A percentile compares a stretch with the other conserved stretches of the same genome.
Conservation (phyloP, 2,113 vertebrate genomes). For the Epinephelus lanceolatus region DNA sequence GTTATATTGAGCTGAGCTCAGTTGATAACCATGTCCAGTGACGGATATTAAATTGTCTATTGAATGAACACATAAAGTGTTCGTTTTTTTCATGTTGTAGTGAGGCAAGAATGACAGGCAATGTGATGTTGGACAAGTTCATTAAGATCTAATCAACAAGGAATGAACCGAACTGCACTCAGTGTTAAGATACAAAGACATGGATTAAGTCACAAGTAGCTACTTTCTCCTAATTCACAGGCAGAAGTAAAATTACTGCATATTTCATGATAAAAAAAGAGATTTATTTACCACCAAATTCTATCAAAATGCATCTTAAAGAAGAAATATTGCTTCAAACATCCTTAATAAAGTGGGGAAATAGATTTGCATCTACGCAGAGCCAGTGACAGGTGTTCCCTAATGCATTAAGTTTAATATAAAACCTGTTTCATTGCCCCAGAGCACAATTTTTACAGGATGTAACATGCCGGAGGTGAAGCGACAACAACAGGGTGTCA, state of each 20-base stretch:
- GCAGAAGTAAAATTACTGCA: not conserved
- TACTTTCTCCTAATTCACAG: not conserved
- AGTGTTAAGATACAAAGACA: not conserved
- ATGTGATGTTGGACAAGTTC: not conserved
- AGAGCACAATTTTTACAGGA: slow-evolving; percentile 27
- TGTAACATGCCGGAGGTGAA: slow-evolving; percentile 35
- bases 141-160: not conserved
- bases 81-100: not conserved
- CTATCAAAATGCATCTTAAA: not conserved
- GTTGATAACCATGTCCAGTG: slow-evolving; percentile 7
- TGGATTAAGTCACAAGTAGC: not conserved
- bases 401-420: not conserved
- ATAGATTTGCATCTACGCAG: not conserved
- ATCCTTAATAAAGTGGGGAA: not conserved
- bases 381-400: slow-evolving; percentile 10
- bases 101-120: not conserved
- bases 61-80: not conserved
- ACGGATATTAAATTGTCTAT: slow-evolving; percentile 22
- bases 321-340: not conserved
- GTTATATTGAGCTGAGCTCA: slow-evolving; percentile 24
- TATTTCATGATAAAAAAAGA: not conserved
- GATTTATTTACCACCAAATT: not conserved
- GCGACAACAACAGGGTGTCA: slow-evolving; percentile 9
- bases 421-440: slow-evolving; percentile 47
- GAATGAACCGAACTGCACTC: not conserved